These are phyloP conservation scores for Torymus texanus DNA, from an alignment of 2,888 invertebrate species.

Conservation along the genomic window DNA sequence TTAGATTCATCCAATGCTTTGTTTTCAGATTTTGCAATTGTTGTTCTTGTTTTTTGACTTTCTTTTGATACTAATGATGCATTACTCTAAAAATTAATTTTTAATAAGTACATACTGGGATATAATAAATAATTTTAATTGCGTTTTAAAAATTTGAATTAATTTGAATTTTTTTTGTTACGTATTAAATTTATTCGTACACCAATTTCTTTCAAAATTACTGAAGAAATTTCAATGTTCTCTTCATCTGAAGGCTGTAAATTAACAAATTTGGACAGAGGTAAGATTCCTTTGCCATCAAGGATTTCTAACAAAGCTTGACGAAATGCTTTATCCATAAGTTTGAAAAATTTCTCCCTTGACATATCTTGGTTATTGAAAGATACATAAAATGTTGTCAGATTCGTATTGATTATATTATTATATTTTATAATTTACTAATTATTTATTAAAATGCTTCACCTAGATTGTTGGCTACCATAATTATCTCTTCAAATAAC, in stretches of 20 bases:
- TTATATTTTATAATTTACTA: not conserved
- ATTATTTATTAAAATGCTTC: not conserved
- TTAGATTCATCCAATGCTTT: not conserved
- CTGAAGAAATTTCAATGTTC: not conserved
- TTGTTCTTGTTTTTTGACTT: not conserved
- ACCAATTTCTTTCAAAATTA: not conserved
- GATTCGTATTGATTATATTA: too few species aligned
- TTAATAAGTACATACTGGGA: not conserved
- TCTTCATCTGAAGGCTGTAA: not conserved
- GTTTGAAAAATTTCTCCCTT: conserved; percentile 61
- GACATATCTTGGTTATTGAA: conserved; percentile 21
- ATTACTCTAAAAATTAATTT: not conserved
- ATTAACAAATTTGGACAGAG: conserved; percentile 1
- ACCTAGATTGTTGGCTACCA: conserved; percentile 62
- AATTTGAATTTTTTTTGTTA: not conserved
- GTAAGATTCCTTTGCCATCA: conserved; percentile 55
- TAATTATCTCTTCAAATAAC: conserved; percentile 65
- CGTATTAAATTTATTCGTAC: not conserved
- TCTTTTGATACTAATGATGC: not conserved
- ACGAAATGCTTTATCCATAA: conserved; percentile 61
- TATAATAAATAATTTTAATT: conserved; percentile 1
- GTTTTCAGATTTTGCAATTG: not conserved
- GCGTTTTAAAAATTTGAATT: not conserved
- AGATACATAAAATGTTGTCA: not conserved
- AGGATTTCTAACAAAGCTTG: conserved; percentile 54